Evolutionary conservation across 2,113 vertebrate genomes (phyloP), one percentile per base, ranked within the genome.

Genomic region (Anarrhichthys ocellatus): DNA sequence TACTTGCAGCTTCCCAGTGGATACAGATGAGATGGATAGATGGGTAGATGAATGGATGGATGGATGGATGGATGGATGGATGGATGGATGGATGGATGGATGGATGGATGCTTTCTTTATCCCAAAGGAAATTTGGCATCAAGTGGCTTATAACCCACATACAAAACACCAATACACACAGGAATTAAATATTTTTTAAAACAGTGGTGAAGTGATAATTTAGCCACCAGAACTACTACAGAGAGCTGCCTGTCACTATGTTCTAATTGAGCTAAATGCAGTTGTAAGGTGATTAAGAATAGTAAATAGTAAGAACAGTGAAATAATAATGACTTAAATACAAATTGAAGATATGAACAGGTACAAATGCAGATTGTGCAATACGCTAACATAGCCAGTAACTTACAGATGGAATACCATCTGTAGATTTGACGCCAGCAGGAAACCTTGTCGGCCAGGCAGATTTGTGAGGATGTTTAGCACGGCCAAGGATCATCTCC

Each of bases 391-490:
- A 24, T 11, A 56, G n/a, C 54, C 54, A 24, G 10, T 22, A n/a
- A 54, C n/a, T 24, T 13, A 24, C 54, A 13, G 10, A 56, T 52
- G 50, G 22, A 85, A 75, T 68, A 67, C 62, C 66, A 72, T 88
- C 71, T 73, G 73, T 56, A 73, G 70, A 84, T 32, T 9, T 10
- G 27, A 48, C n/a, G 40, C 69, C 36, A 6, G 59, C 22, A 70
- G 78, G 22, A 76, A 1, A 71, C 46, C 11, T 73, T 79, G 74
- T 24, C 6, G 62, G 58, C 64, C 66, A 17, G 46, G 54, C 71
- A 54, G 81, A 79, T 62, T 63, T 87, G 71, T 69, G 61, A 78
- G 65, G 38, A 73, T 44, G 42, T 83, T 80, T 20, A 42, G 15
- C 34, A 56, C 29, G 63, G 64, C 70, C 76, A 42, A 73, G 77